These are phyloP conservation scores for Aegypius monachus DNA, from an alignment of 2,113 vertebrate genomes.

Conservation along the genomic window DNA sequence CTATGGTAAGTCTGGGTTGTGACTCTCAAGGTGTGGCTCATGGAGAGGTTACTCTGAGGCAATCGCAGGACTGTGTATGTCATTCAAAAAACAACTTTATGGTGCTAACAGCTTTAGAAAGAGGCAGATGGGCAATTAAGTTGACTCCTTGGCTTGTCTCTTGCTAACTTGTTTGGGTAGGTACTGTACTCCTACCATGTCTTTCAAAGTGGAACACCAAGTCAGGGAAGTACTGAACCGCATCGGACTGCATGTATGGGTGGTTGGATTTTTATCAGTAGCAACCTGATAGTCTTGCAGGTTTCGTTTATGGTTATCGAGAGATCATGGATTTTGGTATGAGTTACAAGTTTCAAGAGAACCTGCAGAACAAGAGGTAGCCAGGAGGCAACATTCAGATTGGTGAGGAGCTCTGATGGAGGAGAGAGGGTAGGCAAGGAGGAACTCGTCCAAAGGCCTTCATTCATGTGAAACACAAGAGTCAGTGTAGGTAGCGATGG, in stretches of 20 bases:
- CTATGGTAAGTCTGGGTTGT: conserved; percentile 79
- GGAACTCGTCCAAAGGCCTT: neutral
- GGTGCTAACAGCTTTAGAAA: neutral
- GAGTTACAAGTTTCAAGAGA: neutral
- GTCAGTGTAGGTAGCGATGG: accelerated
- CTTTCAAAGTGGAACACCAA: neutral
- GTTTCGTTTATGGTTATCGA: neutral
- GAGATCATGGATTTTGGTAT: neutral
- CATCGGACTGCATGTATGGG: neutral
- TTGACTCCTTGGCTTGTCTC: neutral
- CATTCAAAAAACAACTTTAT: neutral
- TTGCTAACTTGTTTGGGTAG: neutral
- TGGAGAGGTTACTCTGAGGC: neutral
- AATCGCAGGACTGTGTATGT: neutral
- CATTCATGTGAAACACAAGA: neutral
- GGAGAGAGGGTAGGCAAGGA: neutral
- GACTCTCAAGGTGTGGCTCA: neutral
- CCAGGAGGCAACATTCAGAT: neutral
- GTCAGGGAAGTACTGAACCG: neutral
- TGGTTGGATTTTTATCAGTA: neutral
- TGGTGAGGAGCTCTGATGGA: neutral
- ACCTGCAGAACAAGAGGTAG: neutral
- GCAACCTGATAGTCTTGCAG: neutral
- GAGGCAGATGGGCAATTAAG: neutral
- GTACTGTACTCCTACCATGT: neutral